phyloP scores from a whole-genome alignment of 2,113 vertebrate genomes.

The Gopherus flavomarginatus region DNA sequence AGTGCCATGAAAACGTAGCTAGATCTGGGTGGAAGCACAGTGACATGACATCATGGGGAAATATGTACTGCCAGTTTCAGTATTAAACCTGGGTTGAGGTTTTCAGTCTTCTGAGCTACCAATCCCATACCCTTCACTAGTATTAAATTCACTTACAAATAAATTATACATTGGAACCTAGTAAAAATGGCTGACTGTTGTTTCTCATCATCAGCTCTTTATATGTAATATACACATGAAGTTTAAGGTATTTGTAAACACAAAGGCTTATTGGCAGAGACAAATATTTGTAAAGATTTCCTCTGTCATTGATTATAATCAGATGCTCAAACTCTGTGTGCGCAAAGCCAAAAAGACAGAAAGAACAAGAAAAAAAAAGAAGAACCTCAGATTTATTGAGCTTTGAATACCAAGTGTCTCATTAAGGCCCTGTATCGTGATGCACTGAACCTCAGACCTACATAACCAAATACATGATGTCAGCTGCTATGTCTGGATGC shows the following conservation, averaged over 20 bases:
- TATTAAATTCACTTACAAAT: not conserved
- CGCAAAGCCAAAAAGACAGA: not conserved
- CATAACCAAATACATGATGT: slow-evolving; percentile 58
- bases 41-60: not conserved
- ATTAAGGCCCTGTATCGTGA: not conserved
- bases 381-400: slow-evolving; percentile 13
- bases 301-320: not conserved
- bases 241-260: not conserved
- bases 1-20: not conserved
- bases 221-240: not conserved
- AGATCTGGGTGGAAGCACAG: not conserved
- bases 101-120: not conserved
- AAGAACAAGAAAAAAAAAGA: not conserved
- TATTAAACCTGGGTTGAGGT: not conserved
- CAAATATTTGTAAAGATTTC: not conserved
- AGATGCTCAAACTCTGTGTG: not conserved
- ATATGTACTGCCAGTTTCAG: not conserved
- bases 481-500: slow-evolving; percentile 58
- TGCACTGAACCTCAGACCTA: slow-evolving; percentile 47
- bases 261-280: not conserved
- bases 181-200: not conserved
- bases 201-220: not conserved
- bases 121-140: not conserved
- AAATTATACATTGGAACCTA: not conserved
- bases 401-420: slow-evolving; percentile 38